Percentiles rank a stretch among this genome's conserved stretches.
These are phyloP conservation scores for Empis livida DNA, from an alignment of 2,888 invertebrate genomes.

Conservation along the genomic window DNA sequence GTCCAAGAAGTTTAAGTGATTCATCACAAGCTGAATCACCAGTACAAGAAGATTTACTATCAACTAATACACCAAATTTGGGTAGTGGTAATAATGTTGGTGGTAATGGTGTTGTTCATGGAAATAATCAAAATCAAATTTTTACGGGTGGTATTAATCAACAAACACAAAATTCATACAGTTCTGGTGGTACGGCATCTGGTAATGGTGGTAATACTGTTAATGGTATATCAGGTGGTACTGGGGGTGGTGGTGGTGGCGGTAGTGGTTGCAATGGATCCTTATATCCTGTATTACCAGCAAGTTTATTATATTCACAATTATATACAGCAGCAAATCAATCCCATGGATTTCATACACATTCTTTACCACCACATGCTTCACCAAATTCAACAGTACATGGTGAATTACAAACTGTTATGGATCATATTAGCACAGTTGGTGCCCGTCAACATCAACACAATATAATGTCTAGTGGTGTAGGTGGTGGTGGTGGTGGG, in stretches of 20 bases:
- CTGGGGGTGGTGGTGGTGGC: slow-evolving; percentile 17
- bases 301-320: slow-evolving; percentile 71
- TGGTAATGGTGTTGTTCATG: slow-evolving; percentile 15
- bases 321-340: slow-evolving; percentile 68
- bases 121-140: neutral
- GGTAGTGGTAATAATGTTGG: slow-evolving; percentile 40
- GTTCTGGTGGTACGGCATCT: slow-evolving; percentile 51
- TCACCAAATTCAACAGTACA: slow-evolving; percentile 46
- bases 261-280: slow-evolving; percentile 54
- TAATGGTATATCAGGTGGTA: slow-evolving; percentile 19
- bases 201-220: slow-evolving; percentile 25
- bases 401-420: slow-evolving; percentile 59
- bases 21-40: slow-evolving; percentile 74
- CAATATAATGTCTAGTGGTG: slow-evolving; percentile 37
- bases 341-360: slow-evolving; percentile 57
- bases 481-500: slow-evolving; percentile 11
- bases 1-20: slow-evolving; percentile 67
- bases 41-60: slow-evolving; percentile 62
- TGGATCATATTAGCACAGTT: slow-evolving; percentile 61
- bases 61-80: slow-evolving; percentile 49
- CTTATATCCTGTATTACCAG: slow-evolving; percentile 64
- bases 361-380: slow-evolving; percentile 50
- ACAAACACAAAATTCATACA: slow-evolving; percentile 43
- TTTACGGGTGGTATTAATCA: slow-evolving; percentile 25
- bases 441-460: slow-evolving; percentile 39